A percentile compares a stretch with the other conserved stretches of the same genome.
These are phyloP conservation scores for Zeugodacus cucurbitae DNA, from an alignment of 1,140 invertebrate species.

Conservation along the genomic window DNA sequence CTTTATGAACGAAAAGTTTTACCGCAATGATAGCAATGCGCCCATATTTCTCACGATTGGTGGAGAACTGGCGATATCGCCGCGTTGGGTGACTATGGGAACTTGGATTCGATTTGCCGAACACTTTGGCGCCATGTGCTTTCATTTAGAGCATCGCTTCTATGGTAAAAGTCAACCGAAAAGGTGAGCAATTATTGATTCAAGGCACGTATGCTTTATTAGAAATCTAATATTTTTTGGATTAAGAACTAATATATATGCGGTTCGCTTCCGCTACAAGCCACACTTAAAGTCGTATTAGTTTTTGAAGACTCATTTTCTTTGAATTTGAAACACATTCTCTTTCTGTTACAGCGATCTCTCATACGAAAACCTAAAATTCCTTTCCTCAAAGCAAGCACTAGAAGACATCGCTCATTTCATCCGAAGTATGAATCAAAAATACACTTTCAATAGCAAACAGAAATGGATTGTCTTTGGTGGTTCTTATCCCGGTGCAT, in stretches of 20 bases:
- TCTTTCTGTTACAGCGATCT: conserved; percentile 50
- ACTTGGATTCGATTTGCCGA: conserved; percentile 87
- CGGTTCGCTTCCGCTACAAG: background rate
- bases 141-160: conserved; percentile 91
- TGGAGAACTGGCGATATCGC: conserved; percentile 77
- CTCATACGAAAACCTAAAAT: conserved; percentile 79
- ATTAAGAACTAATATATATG: no score
- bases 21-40: conserved; percentile 70
- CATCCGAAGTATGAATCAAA: conserved; percentile 74
- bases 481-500: conserved; percentile 90
- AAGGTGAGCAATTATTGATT: no score
- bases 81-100: conserved; percentile 86
- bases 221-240: no score
- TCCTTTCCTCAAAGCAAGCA: conserved; percentile 87
- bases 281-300: no score
- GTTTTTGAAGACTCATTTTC: no score
- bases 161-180: conserved; percentile 95
- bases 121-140: conserved; percentile 82
- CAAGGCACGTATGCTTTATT: background rate
- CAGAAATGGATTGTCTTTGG: conserved; percentile 93
- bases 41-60: conserved; percentile 92
- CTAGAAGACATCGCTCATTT: conserved; percentile 88
- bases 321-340: no score
- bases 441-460: conserved; percentile 71
- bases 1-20: conserved; percentile 80